phyloP scores from a whole-genome alignment of 2,797 vertebrate species.

The Lithobates pipiens region DNA sequence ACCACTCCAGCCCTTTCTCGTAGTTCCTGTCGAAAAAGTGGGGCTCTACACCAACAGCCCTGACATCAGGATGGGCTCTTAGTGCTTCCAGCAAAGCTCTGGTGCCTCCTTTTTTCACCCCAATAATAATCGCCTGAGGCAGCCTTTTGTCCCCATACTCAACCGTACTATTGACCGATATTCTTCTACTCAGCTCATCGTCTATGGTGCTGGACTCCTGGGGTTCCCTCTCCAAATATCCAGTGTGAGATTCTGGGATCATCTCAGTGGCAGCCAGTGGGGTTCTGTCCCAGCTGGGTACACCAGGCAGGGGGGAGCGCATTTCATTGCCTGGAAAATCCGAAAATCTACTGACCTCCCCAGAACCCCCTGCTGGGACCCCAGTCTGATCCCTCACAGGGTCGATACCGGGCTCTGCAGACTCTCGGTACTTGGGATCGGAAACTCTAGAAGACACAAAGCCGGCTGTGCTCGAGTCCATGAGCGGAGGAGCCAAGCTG shows the following conservation, averaged over 20 bases:
- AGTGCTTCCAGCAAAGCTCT: slow-evolving; percentile 93
- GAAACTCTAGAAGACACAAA: not conserved
- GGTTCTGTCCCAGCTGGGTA: slow-evolving; percentile 77
- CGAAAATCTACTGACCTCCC: not conserved
- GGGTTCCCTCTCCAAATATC: slow-evolving; percentile 76
- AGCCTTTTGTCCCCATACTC: slow-evolving; percentile 95
- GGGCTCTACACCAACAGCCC: slow-evolving; percentile 95
- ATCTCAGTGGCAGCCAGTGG: slow-evolving; percentile 78
- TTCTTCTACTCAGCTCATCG: slow-evolving; percentile 79
- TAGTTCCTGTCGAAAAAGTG: slow-evolving; percentile 99
- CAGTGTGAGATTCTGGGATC: slow-evolving; percentile 72
- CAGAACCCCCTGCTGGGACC: not conserved
- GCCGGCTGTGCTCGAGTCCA: slow-evolving; percentile 6
- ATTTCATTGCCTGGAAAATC: slow-evolving; percentile 32
- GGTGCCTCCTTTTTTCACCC: slow-evolving; percentile 97
- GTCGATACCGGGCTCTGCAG: not conserved
- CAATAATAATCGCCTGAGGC: slow-evolving; percentile 95
- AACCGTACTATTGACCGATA: slow-evolving; percentile 80
- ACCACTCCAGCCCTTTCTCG: slow-evolving; percentile 95
- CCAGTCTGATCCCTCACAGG: not conserved
- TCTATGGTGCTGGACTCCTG: slow-evolving; percentile 87
- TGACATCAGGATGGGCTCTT: slow-evolving; percentile 93
- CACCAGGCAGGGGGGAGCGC: not conserved
- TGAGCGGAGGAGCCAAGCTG: not conserved
- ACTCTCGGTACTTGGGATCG: not conserved